Base-by-base conservation (phyloP, 2,888 invertebrate species). In the Heterodera filipjevi region DNA sequence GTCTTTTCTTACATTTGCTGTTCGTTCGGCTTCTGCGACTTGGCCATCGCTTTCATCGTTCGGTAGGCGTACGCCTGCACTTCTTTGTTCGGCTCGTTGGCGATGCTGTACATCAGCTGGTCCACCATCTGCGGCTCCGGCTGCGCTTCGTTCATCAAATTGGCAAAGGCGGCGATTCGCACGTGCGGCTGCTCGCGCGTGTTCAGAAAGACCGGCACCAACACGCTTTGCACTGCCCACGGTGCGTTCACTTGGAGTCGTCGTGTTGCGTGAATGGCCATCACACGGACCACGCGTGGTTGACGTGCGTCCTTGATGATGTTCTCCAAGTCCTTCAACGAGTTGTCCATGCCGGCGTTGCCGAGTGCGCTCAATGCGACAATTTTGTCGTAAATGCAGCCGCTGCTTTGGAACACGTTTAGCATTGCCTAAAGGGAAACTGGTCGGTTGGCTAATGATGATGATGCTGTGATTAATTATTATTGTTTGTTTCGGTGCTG, bases 341-440 rank as follows among this genome's bases (percentile, higher is more conserved):
- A 77, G 71, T 81, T 77, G 78, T 87, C 86, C 74, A 87, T 80
- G 80, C 85, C 89, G 66, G 87, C 86, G 81, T 89, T 89, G 80
- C 84, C 85, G 71, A 89, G 71, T 46, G 87, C 82, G 81, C 88
- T 87, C 76, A 89, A 81, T 76, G 82, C 82, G 64, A 88, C 83
- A 30, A 87, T 76, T 81, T 87, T 85, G 80, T 87, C 86, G 81
- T 84, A 68, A 32, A 35, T 68, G 68, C 68, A 79, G 10, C 78
- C 66, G 53, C 81, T 81, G 46, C 76, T 44, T 35, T 80, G 76
- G 80, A 80, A 82, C 68, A 78, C 79, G 49, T 81, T 74, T 79
- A 81, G 77, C 71, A 86, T 79, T 66, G 82, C 68, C 53, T 80
- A 33, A 33, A n/a, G n/a, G n/a, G n/a, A n/a, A n/a, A n/a, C n/a